These are phyloP conservation scores for Palythoa caribaeorum DNA, from an alignment of 92 coral and sea anemone species.

Conservation along the genomic window DNA sequence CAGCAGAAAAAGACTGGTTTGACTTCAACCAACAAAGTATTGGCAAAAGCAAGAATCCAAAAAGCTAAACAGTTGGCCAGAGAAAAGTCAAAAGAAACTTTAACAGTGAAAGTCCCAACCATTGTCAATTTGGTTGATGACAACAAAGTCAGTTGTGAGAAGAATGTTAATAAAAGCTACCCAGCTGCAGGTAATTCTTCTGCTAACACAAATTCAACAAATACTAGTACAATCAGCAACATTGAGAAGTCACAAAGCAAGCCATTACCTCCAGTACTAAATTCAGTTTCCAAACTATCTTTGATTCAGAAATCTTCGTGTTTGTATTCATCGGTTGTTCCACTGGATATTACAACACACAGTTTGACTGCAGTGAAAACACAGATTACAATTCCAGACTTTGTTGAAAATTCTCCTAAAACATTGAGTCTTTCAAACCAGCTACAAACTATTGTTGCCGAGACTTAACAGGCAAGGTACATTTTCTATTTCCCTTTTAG, in stretches of 20 bases:
- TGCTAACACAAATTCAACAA: background rate
- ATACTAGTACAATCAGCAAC: background rate
- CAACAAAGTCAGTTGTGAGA: background rate
- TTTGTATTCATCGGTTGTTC: constrained; percentile 13
- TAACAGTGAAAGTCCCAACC: background rate
- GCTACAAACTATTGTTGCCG: constrained; percentile 27
- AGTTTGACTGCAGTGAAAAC: constrained; percentile 2
- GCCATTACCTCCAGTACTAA: background rate
- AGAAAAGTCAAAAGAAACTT: constrained; percentile 11
- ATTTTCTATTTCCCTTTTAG: background rate
- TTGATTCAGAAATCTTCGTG: background rate
- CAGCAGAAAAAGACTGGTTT: constrained; percentile 12
- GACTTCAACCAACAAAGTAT: constrained; percentile 12
- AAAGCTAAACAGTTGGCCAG: constrained; percentile 38
- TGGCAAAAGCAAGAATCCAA: constrained; percentile 29
- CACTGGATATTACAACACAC: background rate
- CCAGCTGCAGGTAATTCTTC: too few species aligned
- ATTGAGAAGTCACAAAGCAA: constrained; percentile 6
- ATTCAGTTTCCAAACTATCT: background rate
- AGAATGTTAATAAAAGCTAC: background rate
- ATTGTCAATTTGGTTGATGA: background rate
- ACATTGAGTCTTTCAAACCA: constrained; percentile 8
- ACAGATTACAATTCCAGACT: constrained; percentile 1
- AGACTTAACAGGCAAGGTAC: constrained; percentile 11
- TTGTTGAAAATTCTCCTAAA: constrained; percentile 22